Conservation (phyloP, 2,113 vertebrate species). For the Leucopsar rothschildi region DNA sequence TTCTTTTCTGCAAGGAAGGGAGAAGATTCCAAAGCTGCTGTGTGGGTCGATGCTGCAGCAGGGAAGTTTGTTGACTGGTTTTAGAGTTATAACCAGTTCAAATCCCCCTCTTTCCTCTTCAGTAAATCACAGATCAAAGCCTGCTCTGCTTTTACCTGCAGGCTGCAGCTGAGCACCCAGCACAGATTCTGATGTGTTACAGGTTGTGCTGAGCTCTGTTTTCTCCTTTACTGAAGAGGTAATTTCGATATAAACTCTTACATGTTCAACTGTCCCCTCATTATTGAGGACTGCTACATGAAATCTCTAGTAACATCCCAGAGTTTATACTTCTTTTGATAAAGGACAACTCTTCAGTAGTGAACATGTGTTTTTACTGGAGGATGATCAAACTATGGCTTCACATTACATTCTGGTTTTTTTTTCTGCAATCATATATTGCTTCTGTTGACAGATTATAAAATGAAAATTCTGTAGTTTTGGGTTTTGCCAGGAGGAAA, state of each 20-base stretch:
- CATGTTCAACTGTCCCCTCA: not conserved
- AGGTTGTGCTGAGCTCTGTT: not conserved
- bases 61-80: not conserved
- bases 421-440: not conserved
- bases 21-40: not conserved
- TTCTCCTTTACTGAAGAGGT: not conserved
- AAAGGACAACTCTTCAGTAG: not conserved
- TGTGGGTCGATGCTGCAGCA: not conserved
- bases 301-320: not conserved
- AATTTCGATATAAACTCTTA: not conserved
- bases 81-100: not conserved
- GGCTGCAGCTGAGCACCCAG: not conserved
- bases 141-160: not conserved
- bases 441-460: not conserved
- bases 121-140: not conserved
- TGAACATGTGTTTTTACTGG: not conserved
- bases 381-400: not conserved
- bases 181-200: rapidly evolving
- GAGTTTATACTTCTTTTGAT: not conserved
- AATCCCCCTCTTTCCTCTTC: not conserved
- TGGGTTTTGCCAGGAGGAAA: not conserved
- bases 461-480: not conserved
- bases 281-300: not conserved
- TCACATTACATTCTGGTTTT: not conserved
- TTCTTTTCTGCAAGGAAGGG: not conserved